phyloP scores from a whole-genome alignment of 2,113 vertebrate species.

The Perognathus longimembris region DNA sequence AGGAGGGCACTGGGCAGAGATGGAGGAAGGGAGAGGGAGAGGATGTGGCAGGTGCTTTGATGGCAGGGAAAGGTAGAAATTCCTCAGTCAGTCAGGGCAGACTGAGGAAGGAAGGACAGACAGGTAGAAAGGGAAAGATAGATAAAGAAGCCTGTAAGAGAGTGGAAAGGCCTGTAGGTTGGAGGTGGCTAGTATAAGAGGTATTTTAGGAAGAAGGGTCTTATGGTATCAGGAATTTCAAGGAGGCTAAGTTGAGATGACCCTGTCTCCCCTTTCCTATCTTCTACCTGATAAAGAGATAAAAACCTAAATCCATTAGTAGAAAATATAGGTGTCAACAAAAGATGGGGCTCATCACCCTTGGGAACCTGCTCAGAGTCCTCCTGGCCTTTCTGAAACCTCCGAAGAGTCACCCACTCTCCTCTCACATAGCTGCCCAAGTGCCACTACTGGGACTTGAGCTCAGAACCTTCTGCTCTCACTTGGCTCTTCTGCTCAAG shows the following conservation, averaged over 20 bases:
- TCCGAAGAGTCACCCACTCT: slow-evolving; percentile 9
- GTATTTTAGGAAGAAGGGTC: not conserved
- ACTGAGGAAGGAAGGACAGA: slow-evolving; percentile 11
- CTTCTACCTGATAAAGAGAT: slow-evolving; percentile 26
- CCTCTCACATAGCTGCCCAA: not conserved
- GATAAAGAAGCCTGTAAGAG: slow-evolving; percentile 11
- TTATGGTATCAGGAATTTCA: slow-evolving; percentile 26
- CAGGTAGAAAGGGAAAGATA: not conserved
- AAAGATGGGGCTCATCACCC: not conserved
- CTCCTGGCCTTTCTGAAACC: slow-evolving; percentile 4
- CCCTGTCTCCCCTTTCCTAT: slow-evolving; percentile 11
- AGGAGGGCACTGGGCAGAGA: slow-evolving; percentile 46
- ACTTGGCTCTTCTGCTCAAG: no score
- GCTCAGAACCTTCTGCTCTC: no score
- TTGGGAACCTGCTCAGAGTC: not conserved
- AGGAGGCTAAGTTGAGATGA: slow-evolving; percentile 29
- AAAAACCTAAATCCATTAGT: slow-evolving; percentile 38
- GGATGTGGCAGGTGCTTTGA: not conserved
- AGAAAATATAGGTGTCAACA: slow-evolving; percentile 22
- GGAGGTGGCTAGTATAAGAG: not conserved
- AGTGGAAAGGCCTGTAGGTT: slow-evolving; percentile 46
- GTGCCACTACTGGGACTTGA: no score
- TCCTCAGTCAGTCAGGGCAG: slow-evolving; percentile 8
- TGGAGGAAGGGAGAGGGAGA: slow-evolving; percentile 27
- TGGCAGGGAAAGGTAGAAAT: not conserved